Evolutionary conservation across 2,797 vertebrate species (phyloP), one percentile per base, ranked within the genome.

Genomic region (Gallinago nigripennis): DNA sequence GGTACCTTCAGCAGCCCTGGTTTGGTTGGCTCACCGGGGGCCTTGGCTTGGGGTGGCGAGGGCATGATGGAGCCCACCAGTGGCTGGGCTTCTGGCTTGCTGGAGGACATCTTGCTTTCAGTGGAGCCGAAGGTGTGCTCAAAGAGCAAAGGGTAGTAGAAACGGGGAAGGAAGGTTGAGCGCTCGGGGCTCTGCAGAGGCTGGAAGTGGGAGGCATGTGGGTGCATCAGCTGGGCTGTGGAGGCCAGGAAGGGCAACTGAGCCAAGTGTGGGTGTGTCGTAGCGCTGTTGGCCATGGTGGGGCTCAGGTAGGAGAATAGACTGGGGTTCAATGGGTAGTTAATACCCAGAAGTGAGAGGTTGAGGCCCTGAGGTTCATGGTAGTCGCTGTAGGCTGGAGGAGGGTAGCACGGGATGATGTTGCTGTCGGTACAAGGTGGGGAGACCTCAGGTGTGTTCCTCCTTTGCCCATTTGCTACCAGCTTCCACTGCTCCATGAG

Each of bases 301-400:
- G 99, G 99, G 83, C 98, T 98, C 95, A 99, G 95, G 96, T 99
- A 99, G 73, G 99, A 99, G 96, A 99, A 99, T 35, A 99, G 98
- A 35, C 98, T 97, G 5, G 99, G 98, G 92, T 98, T 98, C 39
- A 99, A 95, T 0, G 99, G 99, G 70, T 99, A 99, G 87, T 99
- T 99, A 56, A 99, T 98, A 7, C 99, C 99, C 9, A 99, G 98
- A 82, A 99, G 95, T 1, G 99, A 99, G 83, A 99, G 98, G 77
- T 99, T 99, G 90, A 99, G 97, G 71, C 98, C 98, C 7, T 99
- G 98, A 63, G 99, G 97, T 95, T 99, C 99, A 0, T 98, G 98
- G 96, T 98, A 98, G 82, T 99, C 99, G 0, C 98, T 83, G 24
- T 98, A 98, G 72, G 98, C 95, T 9, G 98, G 98, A 1, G 99